Evolutionary conservation across 2,797 vertebrate species (phyloP).

Genomic region (Centroberyx gerrardi): DNA sequence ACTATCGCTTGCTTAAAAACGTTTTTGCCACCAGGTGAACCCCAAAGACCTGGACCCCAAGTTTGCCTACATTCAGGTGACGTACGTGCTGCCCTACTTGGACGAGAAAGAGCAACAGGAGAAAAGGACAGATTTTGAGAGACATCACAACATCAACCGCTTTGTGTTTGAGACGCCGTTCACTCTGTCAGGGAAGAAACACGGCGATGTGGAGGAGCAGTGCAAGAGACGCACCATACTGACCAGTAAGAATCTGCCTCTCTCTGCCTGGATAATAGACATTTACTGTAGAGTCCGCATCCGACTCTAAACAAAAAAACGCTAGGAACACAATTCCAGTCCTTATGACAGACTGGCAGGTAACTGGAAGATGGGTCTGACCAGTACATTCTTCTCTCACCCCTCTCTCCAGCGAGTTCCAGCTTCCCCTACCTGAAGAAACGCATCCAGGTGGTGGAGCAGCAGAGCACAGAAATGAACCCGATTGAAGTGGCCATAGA

Average conservation of each 20-base stretch:
- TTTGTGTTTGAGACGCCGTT: constrained; percentile 99
- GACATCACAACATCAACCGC: constrained; percentile 96
- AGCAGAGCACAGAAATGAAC: constrained; percentile 96
- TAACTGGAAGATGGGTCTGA: neutral
- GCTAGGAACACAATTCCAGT: neutral
- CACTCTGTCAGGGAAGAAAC: constrained; percentile 96
- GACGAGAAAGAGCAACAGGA: constrained; percentile 96
- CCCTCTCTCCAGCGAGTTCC: constrained; percentile 88
- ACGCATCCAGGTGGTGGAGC: constrained; percentile 95
- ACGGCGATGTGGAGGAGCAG: constrained; percentile 97
- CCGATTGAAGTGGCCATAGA: constrained; percentile 98
- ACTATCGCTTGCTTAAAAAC: neutral
- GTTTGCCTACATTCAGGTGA: constrained; percentile 98
- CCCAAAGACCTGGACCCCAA: constrained; percentile 96
- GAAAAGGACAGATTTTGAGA: constrained; percentile 95
- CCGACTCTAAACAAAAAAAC: neutral
- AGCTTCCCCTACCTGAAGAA: constrained; percentile 98
- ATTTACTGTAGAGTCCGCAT: neutral
- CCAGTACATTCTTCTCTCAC: neutral
- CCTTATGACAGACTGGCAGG: neutral
- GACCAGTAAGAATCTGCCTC: constrained; percentile 86
- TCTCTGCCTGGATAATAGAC: neutral
- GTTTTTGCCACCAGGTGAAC: constrained; percentile 88
- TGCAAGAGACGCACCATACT: constrained; percentile 96
- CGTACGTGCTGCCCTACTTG: constrained; percentile 96